phyloP scores from a whole-genome alignment of 2,113 vertebrate genomes.

The Tachycineta bicolor region DNA sequence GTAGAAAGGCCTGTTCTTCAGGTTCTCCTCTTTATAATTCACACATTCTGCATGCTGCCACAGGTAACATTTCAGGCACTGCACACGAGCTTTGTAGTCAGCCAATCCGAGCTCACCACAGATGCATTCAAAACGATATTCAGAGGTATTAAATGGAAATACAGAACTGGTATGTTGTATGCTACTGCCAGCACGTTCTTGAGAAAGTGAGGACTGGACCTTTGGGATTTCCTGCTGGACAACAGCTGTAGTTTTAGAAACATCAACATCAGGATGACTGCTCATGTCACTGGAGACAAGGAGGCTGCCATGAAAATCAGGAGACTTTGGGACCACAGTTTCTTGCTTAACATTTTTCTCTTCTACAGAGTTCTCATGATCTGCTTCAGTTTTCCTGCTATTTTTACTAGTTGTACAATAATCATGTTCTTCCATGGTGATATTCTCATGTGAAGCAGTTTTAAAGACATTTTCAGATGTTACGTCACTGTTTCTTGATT shows the following conservation, averaged over 20 bases:
- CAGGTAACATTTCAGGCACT: slow-evolving; percentile 93
- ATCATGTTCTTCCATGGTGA: slow-evolving; percentile 75
- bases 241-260: background rate
- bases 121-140: slow-evolving; percentile 95
- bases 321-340: background rate
- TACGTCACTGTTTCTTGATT: slow-evolving; percentile 39
- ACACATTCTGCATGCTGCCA: slow-evolving; percentile 98
- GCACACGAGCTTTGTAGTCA: slow-evolving; percentile 93
- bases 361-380: background rate
- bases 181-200: slow-evolving; percentile 13
- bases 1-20: slow-evolving; percentile 90
- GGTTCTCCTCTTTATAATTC: slow-evolving; percentile 92
- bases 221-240: background rate
- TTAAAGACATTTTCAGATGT: slow-evolving; percentile 35
- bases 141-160: slow-evolving; percentile 82
- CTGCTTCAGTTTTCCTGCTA: slow-evolving; percentile 21
- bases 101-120: slow-evolving; percentile 89
- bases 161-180: slow-evolving; percentile 36
- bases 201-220: background rate
- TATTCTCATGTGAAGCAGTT: slow-evolving; percentile 28
- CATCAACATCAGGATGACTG: background rate
- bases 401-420: slow-evolving; percentile 69
- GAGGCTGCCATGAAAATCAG: background rate
- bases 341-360: background rate
- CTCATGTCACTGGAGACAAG: background rate